Evolutionary conservation across 2,797 vertebrate species (phyloP), one percentile per base, ranked within the genome.

Genomic region (Cossypha polioptera): DNA sequence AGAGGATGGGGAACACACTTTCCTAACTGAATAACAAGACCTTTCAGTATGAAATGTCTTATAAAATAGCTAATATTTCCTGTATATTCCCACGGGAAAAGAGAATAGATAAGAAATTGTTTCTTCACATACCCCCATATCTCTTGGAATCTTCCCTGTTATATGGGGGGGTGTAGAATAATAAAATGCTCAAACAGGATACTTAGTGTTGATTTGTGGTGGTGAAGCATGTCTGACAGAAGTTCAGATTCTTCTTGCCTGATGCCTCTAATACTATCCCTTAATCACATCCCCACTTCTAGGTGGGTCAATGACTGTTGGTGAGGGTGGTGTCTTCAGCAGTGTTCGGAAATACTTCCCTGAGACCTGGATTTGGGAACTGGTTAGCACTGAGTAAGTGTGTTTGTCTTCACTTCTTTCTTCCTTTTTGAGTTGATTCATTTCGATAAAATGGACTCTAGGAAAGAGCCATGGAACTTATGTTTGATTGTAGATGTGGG

Each of bases 281-380:
- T 73, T 51, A 62, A 81, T 43, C 10, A 16, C 10, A 28, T 3
- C 7, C 7, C 9, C 26, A 36, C 28, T 38, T 55, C 17, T 7
- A 92, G 80, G 0, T 3, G 31, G 33, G 3, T 11, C 28, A 25
- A 0, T 0, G 10, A 0, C 1, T 35, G 0, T 0, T 35, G 4
- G 0, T 66, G 43, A 4, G 5, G 0, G 11, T 43, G 0, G 8
- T 45, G 3, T 1, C 29, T 6, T 12, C 43, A 95, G 89, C 72
- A 95, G 35, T 35, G 55, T 98, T 78, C 95, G 97, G 73, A 97
- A 88, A 24, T 77, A 86, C 48, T 98, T 98, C 67, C 97, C 97
- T 0, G 96, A 97, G 92, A 98, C 97, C 7, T 98, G 97, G 97
- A 94, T 98, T 47, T 98, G 97, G 98, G 79, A 97, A 42, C 74